These are phyloP conservation scores for Lagopus leucura DNA, from an alignment of 2,113 vertebrate genomes.

Conservation along the genomic window DNA sequence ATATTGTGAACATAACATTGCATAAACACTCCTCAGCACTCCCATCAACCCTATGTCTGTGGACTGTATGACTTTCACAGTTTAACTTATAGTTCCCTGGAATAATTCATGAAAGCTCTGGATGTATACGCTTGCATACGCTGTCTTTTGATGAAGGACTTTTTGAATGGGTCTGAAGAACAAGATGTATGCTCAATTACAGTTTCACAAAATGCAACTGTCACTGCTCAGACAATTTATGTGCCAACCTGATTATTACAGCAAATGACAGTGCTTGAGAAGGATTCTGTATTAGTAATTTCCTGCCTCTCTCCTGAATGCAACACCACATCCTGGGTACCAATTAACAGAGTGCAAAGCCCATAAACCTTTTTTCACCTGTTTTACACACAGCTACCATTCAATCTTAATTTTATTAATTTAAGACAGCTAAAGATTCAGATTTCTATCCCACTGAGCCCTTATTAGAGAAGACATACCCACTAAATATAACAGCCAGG, in stretches of 20 bases:
- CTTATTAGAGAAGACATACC: background rate
- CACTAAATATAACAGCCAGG: background rate
- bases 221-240: background rate
- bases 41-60: background rate
- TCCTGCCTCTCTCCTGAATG: background rate
- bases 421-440: background rate
- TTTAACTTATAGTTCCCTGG: background rate
- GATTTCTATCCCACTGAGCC: background rate
- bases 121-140: background rate
- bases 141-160: background rate
- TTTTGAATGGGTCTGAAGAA: background rate
- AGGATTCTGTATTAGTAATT: background rate
- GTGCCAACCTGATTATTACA: background rate
- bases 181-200: background rate
- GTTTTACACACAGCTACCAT: background rate
- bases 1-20: fast-evolving
- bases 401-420: background rate
- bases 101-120: background rate
- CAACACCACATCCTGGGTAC: background rate
- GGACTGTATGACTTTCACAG: background rate
- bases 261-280: background rate
- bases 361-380: background rate
- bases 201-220: background rate
- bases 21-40: background rate
- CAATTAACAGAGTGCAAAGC: background rate